These are phyloP conservation scores for Deilephila elpenor DNA, from an alignment of 2,888 invertebrate species.

Conservation along the genomic window DNA sequence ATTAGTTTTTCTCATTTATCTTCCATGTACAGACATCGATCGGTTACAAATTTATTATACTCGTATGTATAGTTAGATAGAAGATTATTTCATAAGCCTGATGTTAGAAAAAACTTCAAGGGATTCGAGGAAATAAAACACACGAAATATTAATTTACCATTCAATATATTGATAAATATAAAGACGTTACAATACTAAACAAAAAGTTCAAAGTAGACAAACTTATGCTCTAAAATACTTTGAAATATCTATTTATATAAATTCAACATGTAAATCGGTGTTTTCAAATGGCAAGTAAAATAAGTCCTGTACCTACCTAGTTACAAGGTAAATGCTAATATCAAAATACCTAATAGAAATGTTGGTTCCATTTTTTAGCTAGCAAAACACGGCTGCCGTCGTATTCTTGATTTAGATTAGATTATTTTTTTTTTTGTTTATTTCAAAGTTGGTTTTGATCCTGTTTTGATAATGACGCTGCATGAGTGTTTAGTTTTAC, in stretches of 20 bases:
- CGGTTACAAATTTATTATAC: too few species aligned
- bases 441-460: too few species aligned
- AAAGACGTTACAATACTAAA: slow-evolving; percentile 43
- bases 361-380: too few species aligned
- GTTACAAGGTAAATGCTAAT: not conserved
- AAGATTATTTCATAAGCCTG: too few species aligned
- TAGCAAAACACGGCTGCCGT: too few species aligned
- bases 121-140: not conserved
- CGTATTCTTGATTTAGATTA: too few species aligned
- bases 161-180: slow-evolving; percentile 1
- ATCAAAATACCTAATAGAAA: not conserved
- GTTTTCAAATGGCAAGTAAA: slow-evolving; percentile 49
- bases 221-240: slow-evolving; percentile 60
- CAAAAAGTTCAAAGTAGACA: slow-evolving; percentile 56
- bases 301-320: not conserved
- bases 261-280: slow-evolving; percentile 54
- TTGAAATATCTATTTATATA: slow-evolving; percentile 56
- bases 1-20: too few species aligned
- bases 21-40: too few species aligned
- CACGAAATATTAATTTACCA: not conserved
- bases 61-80: too few species aligned
- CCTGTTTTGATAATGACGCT: too few species aligned
- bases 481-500: too few species aligned
- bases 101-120: not conserved
- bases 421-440: too few species aligned